Evolutionary conservation across 2,888 invertebrate species (phyloP).

Genomic region (Junonia oenone): DNA sequence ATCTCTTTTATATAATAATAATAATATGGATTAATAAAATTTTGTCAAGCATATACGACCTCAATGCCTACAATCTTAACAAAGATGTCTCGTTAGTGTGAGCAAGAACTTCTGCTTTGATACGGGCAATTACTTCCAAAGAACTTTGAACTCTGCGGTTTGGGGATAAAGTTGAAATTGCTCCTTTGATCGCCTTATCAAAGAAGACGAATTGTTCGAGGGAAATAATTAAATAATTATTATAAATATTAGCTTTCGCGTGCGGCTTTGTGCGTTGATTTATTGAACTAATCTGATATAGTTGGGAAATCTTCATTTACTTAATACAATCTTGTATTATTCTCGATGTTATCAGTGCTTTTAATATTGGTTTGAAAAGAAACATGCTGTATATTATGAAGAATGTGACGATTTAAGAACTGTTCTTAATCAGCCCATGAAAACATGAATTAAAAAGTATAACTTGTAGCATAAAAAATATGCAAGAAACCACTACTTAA

Average conservation of each 20-base stretch:
- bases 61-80: neutral
- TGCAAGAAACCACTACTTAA: too few species aligned
- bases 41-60: neutral
- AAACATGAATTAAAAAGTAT: too few species aligned
- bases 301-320: too few species aligned
- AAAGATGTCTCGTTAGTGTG: conserved; percentile 50
- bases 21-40: neutral
- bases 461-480: too few species aligned
- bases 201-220: conserved; percentile 3
- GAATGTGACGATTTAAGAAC: too few species aligned
- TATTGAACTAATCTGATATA: neutral
- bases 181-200: neutral
- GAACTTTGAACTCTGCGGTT: conserved; percentile 18
- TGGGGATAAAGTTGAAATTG: conserved; percentile 20
- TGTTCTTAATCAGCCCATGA: too few species aligned
- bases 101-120: conserved; percentile 56
- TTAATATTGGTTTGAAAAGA: too few species aligned
- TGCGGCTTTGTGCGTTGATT: neutral
- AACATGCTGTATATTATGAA: too few species aligned
- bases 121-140: conserved; percentile 26
- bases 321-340: too few species aligned
- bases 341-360: too few species aligned
- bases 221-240: conserved; percentile 11
- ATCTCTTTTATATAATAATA: too few species aligned
- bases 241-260: neutral